These are phyloP conservation scores for Hipposideros armiger DNA, from an alignment of 2,113 vertebrate genomes.

Conservation along the genomic window DNA sequence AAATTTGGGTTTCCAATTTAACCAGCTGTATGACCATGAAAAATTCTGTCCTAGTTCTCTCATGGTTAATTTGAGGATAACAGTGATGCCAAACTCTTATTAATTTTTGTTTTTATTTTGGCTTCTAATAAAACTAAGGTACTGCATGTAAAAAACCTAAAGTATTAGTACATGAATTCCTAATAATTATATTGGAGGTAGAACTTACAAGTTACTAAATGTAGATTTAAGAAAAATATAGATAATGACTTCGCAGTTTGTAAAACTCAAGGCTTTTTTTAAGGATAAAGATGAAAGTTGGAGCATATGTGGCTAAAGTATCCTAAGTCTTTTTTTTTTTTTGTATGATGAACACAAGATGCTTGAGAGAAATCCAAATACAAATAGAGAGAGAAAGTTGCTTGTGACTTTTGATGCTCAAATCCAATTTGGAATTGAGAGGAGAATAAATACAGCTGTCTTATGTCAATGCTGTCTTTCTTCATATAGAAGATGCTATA, in stretches of 20 bases:
- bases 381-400: background rate
- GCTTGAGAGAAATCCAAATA: background rate
- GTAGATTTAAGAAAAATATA: background rate
- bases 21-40: background rate
- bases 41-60: background rate
- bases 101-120: background rate
- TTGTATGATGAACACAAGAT: background rate
- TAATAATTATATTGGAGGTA: background rate
- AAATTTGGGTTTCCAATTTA: background rate
- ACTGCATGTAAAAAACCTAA: background rate
- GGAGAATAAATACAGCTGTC: background rate
- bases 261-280: background rate
- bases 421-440: background rate
- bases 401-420: background rate
- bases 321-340: background rate
- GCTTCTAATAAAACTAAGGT: background rate
- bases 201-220: background rate
- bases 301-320: background rate
- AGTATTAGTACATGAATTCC: background rate
- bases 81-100: background rate
- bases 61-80: background rate
- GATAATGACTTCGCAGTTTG: background rate
- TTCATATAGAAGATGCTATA: background rate
- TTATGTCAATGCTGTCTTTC: background rate
- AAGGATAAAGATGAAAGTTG: background rate